Base-by-base conservation (phyloP, 2,113 vertebrate genomes). In the Urocolius indicus region DNA sequence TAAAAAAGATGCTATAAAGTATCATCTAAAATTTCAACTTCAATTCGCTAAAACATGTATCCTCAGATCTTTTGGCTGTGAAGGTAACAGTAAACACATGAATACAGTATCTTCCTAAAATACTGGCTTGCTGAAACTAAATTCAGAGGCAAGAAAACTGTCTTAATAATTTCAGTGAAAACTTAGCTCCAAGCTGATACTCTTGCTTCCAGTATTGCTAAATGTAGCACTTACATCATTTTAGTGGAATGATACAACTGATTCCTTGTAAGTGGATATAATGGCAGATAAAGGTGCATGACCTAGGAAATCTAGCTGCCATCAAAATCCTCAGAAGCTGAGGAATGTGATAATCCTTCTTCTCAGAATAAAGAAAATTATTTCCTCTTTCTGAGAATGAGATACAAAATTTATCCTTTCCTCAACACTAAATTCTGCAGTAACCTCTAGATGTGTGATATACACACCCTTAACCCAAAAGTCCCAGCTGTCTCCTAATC, bases 361-460 rank as follows among this genome's bases (percentile, higher is more conserved):
- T 10, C 29, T 17, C 48, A 71, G 34, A 87, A 83, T 29, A 41
- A 87, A 68, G 69, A 66, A 81, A 87, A 79, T 51, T 11, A 22
- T n/a, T 63, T 87, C 38, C n/a, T 14, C 46, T 85, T 93, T 86
- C 75, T 69, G 51, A 66, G 66, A 59, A 46, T 34, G 11, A 51
- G 75, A 58, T 59, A 61, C 55, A 74, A 92, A 93, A 84, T 62
- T 59, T 11, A 80, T 81, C 48, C 76, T 68, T 84, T 89, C 57
- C 65, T 92, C 77, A 82, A 54, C 81, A 87, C 75, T 81, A 90
- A 84, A 89, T 67, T 84, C 65, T 78, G 81, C 91, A 67, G 57
- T 81, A 78, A 84, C 69, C 65, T 89, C 86, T 93, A 81, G 68
- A 88, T 66, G 73, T 90, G 93, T 93, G 92, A 92, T 93, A 94